Evolutionary conservation across 2,888 invertebrate species (phyloP), one percentile per base, ranked within the genome.

Genomic region (Eudemis profundana): DNA sequence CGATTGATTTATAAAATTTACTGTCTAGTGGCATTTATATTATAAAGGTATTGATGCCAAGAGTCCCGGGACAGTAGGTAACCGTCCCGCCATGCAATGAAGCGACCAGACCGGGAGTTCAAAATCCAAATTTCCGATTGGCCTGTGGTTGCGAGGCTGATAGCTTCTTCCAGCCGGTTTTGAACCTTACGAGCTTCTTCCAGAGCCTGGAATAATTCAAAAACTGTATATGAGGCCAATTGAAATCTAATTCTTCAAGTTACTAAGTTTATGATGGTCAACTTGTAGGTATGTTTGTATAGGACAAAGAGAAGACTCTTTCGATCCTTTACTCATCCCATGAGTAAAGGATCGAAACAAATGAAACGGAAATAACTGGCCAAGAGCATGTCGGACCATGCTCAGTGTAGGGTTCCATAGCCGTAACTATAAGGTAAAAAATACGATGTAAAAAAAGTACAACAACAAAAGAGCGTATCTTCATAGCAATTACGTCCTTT

Each of bases 31-130:
- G 79, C 78, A 10, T 78, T 80, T 15, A 87, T 85, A 72, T 75
- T 86, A 69, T 91, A 90, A 70, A 87, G 79, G 2, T 87, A 72
- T 61, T 82, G 77, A 60, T 87, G 82, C 91, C 91, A 90, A 1
- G 81, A 77, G 0, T 69, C 56, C 4, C 72, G 75, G 0, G 82
- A 79, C 17, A 78, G 77, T 62, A 84, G 77, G 0, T 72, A 72
- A 1, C 79, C 87, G 7, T 70, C 72, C 1, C 76, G 78, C 90
- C 90, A 91, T 14, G 74, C 66, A 2, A 78, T 64, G 67, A 90
- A 90, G 2, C 68, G 68, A 0, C 79, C 81, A 1, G 69, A 66
- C 4, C 78, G 77, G 0, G 87, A 86, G 38, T 75, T 85, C 63
- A 84, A 81, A 1, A 78, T 67, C 91, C 90, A 91, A 19, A 78